Conservation (phyloP, 2,797 vertebrate genomes). For the Fratercula arctica region DNA sequence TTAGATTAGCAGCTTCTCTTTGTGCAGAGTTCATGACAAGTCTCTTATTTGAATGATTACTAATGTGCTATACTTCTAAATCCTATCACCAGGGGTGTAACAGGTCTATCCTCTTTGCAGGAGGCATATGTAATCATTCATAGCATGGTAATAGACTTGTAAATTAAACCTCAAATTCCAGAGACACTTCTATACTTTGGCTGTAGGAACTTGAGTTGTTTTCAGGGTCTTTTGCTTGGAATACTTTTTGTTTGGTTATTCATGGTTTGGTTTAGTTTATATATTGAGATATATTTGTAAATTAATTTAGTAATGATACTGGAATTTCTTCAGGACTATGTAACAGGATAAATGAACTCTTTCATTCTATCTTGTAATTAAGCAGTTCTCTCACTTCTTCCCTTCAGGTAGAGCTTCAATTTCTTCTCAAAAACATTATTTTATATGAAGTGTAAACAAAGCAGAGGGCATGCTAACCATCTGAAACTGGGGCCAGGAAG, state of each 20-base stretch:
- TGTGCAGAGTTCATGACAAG: background rate
- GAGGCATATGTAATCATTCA: background rate
- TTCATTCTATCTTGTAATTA: background rate
- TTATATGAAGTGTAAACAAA: background rate
- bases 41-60: background rate
- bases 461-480: background rate
- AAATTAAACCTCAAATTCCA: background rate
- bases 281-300: background rate
- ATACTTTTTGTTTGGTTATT: background rate
- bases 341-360: background rate
- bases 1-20: conserved; percentile 4
- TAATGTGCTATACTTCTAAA: background rate
- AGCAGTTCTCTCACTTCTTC: background rate
- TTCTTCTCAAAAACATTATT: background rate
- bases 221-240: background rate
- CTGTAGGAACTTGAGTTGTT: background rate
- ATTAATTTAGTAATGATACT: background rate
- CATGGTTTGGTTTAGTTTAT: background rate
- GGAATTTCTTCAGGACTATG: background rate
- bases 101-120: background rate
- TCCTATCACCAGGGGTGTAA: background rate
- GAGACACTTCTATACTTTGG: background rate
- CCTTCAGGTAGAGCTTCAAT: background rate
- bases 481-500: background rate
- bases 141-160: background rate